Evolutionary conservation across 1,140 invertebrate species (phyloP), one percentile per base, ranked within the genome.

Genomic region (Aphelenchoides besseyi): DNA sequence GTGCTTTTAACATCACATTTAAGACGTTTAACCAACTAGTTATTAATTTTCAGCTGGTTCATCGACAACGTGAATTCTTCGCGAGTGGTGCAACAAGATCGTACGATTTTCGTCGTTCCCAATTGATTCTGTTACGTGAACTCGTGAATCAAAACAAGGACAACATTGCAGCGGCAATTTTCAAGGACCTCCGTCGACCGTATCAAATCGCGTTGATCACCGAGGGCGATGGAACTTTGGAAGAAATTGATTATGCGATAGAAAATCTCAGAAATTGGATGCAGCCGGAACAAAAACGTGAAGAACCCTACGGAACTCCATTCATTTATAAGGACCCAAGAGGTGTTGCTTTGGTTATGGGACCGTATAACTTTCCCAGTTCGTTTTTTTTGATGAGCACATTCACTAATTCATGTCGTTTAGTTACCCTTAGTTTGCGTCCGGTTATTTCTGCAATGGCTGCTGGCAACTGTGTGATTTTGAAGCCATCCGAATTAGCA

Each of bases 301-400:
- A 52, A 55, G 63, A 52, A 9, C 36, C 70, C 9, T 55, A 53
- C 73, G 88, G 89, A 77, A 81, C 77, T 29, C 85, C 85, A 2
- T 86, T 86, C 69, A 86, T 89, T 32, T 77, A 85, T 30, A 76
- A 81, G 48, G 88, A 90, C 70, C 95, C 95, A 1, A 92, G 90
- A 84, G 88, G 88, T 29, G 85, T 88, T 0, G 84, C 90, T 9
- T 87, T 98, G 0, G 87, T 97, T 0, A 91, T 98, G 61, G 92
- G 92, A 8, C 91, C 95, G 0, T 98, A 95, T 95, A 98, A 98
- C 87, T 98, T 97, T 87, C 96, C 95, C 55, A 18, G 55, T 59
- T 8, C 18, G 55, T 33, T 23, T 48, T 48, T 23, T 48, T 48
- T 48, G n/a, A n/a, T 23, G 12, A 59, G 5, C 55, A 33, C 5